Evolutionary conservation across 2,888 invertebrate genomes (phyloP), one percentile per base, ranked within the genome.

Genomic region (Teleiodes luculella): DNA sequence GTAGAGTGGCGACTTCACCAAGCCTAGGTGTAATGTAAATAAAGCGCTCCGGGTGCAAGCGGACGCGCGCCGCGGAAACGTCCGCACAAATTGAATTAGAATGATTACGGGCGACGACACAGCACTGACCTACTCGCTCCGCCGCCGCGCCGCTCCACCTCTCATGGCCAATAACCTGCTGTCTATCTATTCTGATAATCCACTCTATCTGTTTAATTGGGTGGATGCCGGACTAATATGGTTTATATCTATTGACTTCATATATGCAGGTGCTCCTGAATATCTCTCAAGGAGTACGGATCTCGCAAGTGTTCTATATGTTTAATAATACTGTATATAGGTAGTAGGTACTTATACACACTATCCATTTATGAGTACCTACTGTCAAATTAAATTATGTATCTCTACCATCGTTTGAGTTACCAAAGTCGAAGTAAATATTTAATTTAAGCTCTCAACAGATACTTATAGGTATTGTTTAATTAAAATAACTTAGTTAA

Each of bases 11-110:
- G 72, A 70, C 24, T 24, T 3, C 6, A 63, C 62, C 63, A 65
- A 66, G 71, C 65, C 69, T 67, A 71, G 70, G 65, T 68, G 72
- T 72, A 76, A 74, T 82, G 83, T 85, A 83, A 86, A 83, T 85
- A 85, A 79, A 80, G 76, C 78, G 74, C 67, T 60, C 59, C 65
- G 62, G 63, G 60, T 60, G 57, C 56, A 59, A 58, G 58, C 57
- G 55, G 51, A 39, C 39, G 64, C 62, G 62, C 72, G 67, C 64
- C 68, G 66, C 72, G 70, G 69, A 69, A 72, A 72, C 72, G 69
- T 70, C 67, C 72, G 68, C 73, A 70, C 80, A 74, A 84, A 84
- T 83, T 84, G 74, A 81, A 86, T 85, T 80, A 83, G 83, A 83
- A 78, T 82, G 74, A 80, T 81, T 80, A 80, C 72, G 65, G 72